Evolutionary conservation across 64 coral and sea anemone genomes (phyloP), one percentile per base, ranked within the genome.

Genomic region (Pocillopora verrucosa): DNA sequence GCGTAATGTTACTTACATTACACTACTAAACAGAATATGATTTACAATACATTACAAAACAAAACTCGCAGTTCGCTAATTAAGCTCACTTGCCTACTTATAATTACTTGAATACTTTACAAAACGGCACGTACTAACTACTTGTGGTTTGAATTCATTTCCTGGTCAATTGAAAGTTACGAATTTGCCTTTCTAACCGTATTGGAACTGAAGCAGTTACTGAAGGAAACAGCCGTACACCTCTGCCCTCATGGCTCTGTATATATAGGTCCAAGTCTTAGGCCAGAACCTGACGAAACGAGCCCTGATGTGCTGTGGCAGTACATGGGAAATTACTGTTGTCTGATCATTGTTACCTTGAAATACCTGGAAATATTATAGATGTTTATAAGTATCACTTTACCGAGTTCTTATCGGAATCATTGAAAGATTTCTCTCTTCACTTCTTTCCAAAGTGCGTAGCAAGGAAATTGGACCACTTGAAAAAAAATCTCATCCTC

Each of bases 141-240:
- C 30, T 30, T 30, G 30, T 30, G 30, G 30, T 30, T 30, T 30
- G 30, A 30, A 30, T 30, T 30, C 30, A 30, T 30, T 30, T 30
- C 30, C 30, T 30, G 30, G 30, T 30, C 30, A 30, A 30, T 30
- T 30, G 30, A 30, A 30, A 30, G 30, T 30, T 30, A 30, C 30
- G 30, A 30, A 30, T 30, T 30, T 30, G 30, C 30, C 30, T 30
- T 30, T 30, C 30, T 30, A 30, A 30, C 30, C 30, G 30, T 30
- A 30, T 30, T 30, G 30, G 30, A 30, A 30, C 30, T 0, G 30
- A 30, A 11, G 17, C 17, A 16, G 7, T 67, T 22, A 67, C 64
- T 20, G 36, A 77, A 15, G 36, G 15, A 15, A 77, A 77, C 75
- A 77, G 75, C 75, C 75, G 75, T 77, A 77, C 75, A 77, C 36